These are phyloP conservation scores for Coccyzus lansbergi DNA, from an alignment of 2,797 vertebrate genomes.

Conservation along the genomic window DNA sequence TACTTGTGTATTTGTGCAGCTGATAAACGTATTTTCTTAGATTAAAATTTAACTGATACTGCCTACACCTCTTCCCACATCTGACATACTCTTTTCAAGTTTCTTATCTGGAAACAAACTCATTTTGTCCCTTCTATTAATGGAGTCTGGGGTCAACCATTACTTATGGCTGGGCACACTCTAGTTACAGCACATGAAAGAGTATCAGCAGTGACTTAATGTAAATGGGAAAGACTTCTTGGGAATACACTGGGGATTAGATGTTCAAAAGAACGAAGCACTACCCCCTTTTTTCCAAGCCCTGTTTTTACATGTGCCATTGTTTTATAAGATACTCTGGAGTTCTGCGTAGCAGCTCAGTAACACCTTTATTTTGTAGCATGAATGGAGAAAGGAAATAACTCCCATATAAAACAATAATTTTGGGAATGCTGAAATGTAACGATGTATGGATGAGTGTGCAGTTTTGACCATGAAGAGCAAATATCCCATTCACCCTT, in stretches of 20 bases:
- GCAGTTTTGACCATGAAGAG: neutral
- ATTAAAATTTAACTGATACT: neutral
- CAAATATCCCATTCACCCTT: neutral
- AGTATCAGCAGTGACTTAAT: slow-evolving; percentile 5
- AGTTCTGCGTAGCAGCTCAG: neutral
- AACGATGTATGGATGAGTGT: neutral
- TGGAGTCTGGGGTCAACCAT: neutral
- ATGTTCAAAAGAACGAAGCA: slow-evolving; percentile 25
- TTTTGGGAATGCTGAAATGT: neutral
- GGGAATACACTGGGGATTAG: slow-evolving; percentile 6
- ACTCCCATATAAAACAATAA: neutral
- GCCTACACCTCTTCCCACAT: neutral
- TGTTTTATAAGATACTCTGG: neutral
- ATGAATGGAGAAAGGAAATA: neutral
- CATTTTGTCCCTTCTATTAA: neutral
- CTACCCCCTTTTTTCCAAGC: neutral
- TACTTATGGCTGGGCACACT: neutral
- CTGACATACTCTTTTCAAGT: neutral
- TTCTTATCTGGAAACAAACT: neutral
- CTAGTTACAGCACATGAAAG: neutral
- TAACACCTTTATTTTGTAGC: neutral
- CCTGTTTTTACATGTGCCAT: neutral
- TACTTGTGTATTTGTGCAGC: neutral
- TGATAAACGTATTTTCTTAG: neutral
- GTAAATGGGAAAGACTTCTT: slow-evolving; percentile 35